Base-by-base conservation (phyloP, 2,797 vertebrate genomes). In the Zenarchopterus dispar region DNA sequence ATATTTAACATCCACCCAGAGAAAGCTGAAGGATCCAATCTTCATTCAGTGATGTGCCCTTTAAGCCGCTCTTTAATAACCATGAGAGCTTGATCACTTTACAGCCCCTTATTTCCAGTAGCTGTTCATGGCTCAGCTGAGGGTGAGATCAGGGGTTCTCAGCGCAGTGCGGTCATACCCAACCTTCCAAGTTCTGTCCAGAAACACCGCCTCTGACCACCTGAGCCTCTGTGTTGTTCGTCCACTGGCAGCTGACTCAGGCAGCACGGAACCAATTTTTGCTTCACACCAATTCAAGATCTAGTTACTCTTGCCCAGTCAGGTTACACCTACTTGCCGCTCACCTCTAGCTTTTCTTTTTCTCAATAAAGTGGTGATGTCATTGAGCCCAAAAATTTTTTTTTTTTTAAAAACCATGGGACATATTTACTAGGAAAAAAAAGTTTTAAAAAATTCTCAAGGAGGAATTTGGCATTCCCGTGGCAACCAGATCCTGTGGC, bases 401-500 rank as follows among this genome's bases (percentile, higher is more conserved):
- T 44, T 7, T 8, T 8, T 28, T 44, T 18, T 18, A 21, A 45
- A 66, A 52, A 16, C 18, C 21, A 41, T 18, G 39, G 26, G 56
- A 33, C 65, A 52, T 43, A 68, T 55, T 56, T 8, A 43, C 16
- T 17, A 28, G 8, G 8, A 28, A 28, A 28, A 28, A 28, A 28
- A 24, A 24, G 24, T 2, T 24, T 28, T 28, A 56, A 47, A 69
- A 77, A 78, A 56, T 46, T 78, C 64, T 75, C 60, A 69, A 79
- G 56, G 41, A 70, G 42, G 75, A 87, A 80, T 82, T 60, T 75
- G 84, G 60, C 71, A 87, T 93, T 90, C 88, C 89, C 88, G 91
- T 90, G 88, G 89, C 75, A 90, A 91, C 88, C 88, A 86, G 87
- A 86, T 91, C 80, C 66, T 86, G 75, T 73, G 66, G 70, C 87